Conservation (phyloP, 1,140 invertebrate species). For the Microvelia longipes region DNA sequence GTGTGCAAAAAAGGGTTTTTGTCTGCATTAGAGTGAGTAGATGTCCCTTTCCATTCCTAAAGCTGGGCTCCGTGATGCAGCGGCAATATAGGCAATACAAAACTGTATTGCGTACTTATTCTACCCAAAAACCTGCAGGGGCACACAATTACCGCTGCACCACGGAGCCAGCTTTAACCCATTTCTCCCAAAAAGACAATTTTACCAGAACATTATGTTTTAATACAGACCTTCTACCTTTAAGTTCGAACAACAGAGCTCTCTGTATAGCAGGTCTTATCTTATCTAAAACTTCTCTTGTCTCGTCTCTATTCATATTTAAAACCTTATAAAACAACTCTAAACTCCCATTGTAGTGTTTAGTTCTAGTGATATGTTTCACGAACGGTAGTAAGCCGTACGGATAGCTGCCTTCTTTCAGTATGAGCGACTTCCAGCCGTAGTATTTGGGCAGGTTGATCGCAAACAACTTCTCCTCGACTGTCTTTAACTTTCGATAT, state of each 20-base stretch:
- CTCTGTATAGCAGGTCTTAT: constrained; percentile 42
- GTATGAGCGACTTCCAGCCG: constrained; percentile 46
- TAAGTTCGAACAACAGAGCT: constrained; percentile 38
- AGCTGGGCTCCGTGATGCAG: too few species aligned
- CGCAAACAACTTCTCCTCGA: constrained; percentile 68
- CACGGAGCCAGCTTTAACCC: too few species aligned
- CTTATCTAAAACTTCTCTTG: constrained; percentile 32
- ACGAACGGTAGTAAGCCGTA: constrained; percentile 49
- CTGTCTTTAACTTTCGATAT: constrained; percentile 45
- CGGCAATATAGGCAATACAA: too few species aligned
- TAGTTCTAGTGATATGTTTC: constrained; percentile 56
- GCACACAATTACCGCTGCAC: too few species aligned
- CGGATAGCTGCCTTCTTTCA: constrained; percentile 41
- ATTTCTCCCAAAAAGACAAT: too few species aligned
- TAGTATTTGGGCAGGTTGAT: constrained; percentile 65
- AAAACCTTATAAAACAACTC: constrained; percentile 30
- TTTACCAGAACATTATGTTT: too few species aligned
- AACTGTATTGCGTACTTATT: too few species aligned
- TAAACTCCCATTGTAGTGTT: constrained; percentile 35
- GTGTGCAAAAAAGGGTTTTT: too few species aligned
- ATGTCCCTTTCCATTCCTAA: too few species aligned
- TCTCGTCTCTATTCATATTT: constrained; percentile 17
- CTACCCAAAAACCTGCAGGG: too few species aligned
- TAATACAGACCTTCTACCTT: constrained; percentile 37
- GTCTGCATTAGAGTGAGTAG: too few species aligned